These are phyloP conservation scores for Scelioninae gen. 1 DNA, from an alignment of 2,888 invertebrate genomes.

Conservation along the genomic window DNA sequence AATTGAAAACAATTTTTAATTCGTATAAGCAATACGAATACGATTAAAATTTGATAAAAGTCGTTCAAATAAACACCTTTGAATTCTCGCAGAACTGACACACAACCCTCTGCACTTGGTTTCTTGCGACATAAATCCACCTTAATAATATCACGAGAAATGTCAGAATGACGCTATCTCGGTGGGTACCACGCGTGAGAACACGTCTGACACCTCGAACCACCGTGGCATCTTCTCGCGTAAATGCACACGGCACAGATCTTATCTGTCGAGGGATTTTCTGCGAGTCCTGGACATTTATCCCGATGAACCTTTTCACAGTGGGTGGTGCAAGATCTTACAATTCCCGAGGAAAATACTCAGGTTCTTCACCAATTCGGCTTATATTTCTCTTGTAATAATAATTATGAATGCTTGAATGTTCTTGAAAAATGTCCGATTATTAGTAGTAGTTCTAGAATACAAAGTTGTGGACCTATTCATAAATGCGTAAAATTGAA, in stretches of 20 bases:
- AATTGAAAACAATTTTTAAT: not conserved
- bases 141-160: constrained; percentile 81
- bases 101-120: constrained; percentile 46
- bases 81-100: constrained; percentile 27
- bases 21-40: not conserved
- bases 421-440: no score
- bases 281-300: constrained; percentile 65
- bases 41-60: constrained; percentile 1
- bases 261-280: constrained; percentile 61
- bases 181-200: constrained; percentile 78
- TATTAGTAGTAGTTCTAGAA: not conserved
- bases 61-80: constrained; percentile 11
- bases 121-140: constrained; percentile 79
- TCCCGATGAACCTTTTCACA: constrained; percentile 64
- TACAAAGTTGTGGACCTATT: not conserved
- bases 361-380: constrained; percentile 19
- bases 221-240: constrained; percentile 72
- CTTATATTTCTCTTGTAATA: constrained; percentile 18
- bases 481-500: not conserved
- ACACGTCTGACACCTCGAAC: constrained; percentile 79
- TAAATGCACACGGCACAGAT: constrained; percentile 61
- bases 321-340: constrained; percentile 65
- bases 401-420: constrained; percentile 6
- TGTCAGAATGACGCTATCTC: constrained; percentile 79
- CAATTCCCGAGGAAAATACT: constrained; percentile 52